Base-by-base conservation (phyloP, 2,113 vertebrate genomes). In the Emydocephalus ijimae region DNA sequence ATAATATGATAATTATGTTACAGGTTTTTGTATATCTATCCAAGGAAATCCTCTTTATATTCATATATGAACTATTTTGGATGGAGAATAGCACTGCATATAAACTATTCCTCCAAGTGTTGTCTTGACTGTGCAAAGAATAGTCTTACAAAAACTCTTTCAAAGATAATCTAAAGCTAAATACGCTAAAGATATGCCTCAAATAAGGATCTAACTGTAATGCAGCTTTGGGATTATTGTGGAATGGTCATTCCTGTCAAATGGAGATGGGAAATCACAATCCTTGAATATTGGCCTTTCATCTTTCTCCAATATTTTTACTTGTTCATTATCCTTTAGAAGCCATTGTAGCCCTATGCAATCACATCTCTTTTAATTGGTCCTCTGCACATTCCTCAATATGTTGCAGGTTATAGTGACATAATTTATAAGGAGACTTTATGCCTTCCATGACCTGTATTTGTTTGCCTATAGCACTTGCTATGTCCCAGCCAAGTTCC, bases 401-500 rank as follows among this genome's bases (percentile, higher is more conserved):
- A 26, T 64, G 21, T 50, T 39, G 18, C 57, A 52, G 57, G 91
- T 87, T 88, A 88, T 34, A 54, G 45, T 9, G 3, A 88, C 86
- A 88, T 88, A n/a, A 87, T 88, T 43, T 88, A n/a, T 18, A 92
- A 34, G 59, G 34, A 43, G 18, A 81, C 59, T 69, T 69, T 21
- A 50, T 29, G n/a, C n/a, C 69, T 88, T 54, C 57, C 50, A 18
- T 26, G 26, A 57, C 14, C 90, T 91, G 54, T 21, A 9, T 29
- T 43, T 88, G 59, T 88, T 88, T 92, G 91, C 15, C 23, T 55
- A 29, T 34, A 88, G n/a, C n/a, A 87, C 86, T 91, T 91, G 43
- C 55, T 50, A 12, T 74, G 86, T 11, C 4, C 69, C n/a, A 45
- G 86, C 57, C 86, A 92, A 88, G 56, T 88, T 92, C 86, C 45